Conservation (phyloP, 2,113 vertebrate genomes). For the Xyrauchen texanus region DNA sequence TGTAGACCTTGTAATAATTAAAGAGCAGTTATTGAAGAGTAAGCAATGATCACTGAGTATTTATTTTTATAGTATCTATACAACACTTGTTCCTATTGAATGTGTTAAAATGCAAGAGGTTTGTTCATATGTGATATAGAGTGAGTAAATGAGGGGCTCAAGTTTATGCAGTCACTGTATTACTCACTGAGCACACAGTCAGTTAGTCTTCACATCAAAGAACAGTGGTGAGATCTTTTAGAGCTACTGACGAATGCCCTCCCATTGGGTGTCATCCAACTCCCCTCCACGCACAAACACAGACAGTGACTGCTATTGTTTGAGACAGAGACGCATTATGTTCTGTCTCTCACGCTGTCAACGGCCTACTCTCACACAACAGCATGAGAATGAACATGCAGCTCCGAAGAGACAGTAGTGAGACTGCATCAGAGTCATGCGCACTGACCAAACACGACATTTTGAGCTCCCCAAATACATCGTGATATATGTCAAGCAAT, state of each 20-base stretch:
- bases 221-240: slow-evolving; percentile 23
- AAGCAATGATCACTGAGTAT: no score
- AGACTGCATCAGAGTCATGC: neutral
- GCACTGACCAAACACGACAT: neutral
- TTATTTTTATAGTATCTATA: neutral
- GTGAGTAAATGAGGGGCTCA: neutral
- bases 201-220: neutral
- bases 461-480: neutral
- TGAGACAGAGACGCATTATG: slow-evolving; percentile 32
- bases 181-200: slow-evolving; percentile 16
- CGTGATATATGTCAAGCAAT: neutral
- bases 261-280: slow-evolving; percentile 50
- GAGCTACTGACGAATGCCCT: slow-evolving; percentile 40
- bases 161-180: slow-evolving; percentile 26
- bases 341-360: slow-evolving; percentile 39
- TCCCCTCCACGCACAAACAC: slow-evolving; percentile 16
- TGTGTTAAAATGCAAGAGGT: neutral
- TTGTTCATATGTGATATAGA: neutral
- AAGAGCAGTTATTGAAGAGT: no score
- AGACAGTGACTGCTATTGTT: slow-evolving; percentile 46
- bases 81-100: neutral
- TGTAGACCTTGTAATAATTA: no score
- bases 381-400: slow-evolving; percentile 17
- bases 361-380: slow-evolving; percentile 21
- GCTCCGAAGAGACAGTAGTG: neutral